Conservation (phyloP, 2,888 invertebrate species). For the Amphipyra tragopoginis region DNA sequence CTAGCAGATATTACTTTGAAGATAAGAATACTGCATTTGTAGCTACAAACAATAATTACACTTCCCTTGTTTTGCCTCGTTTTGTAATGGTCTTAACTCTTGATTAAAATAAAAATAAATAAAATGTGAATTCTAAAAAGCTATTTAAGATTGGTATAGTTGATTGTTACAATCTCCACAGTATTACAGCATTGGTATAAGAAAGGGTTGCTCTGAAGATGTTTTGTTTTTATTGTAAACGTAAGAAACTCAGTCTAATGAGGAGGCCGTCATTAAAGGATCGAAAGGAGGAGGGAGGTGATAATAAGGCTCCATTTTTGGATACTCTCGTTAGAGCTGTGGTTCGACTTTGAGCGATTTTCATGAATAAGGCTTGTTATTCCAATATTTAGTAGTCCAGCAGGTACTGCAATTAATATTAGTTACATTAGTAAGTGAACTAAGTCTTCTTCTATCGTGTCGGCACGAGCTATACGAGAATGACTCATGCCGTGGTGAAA, state of each 20-base stretch:
- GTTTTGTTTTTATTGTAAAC: constrained; percentile 56
- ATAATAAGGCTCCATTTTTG: constrained; percentile 75
- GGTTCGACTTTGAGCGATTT: constrained; percentile 41
- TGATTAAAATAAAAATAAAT: constrained; percentile 8
- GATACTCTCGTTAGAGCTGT: constrained; percentile 53
- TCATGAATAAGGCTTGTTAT: background rate
- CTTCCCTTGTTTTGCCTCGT: no score
- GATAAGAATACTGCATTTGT: no score
- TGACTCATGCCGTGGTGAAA: no score
- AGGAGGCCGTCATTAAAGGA: constrained; percentile 69
- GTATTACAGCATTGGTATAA: constrained; percentile 21
- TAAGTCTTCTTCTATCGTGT: no score
- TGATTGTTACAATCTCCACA: constrained; percentile 21
- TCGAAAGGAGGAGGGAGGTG: constrained; percentile 71
- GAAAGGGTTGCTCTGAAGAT: constrained; percentile 27
- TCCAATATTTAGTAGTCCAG: no score
- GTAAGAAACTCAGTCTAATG: constrained; percentile 66
- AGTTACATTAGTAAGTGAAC: no score
- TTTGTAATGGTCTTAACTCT: background rate
- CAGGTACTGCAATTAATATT: no score
- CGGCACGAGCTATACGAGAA: no score
- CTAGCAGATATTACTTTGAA: no score
- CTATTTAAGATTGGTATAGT: background rate
- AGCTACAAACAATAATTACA: no score
- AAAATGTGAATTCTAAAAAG: background rate